Evolutionary conservation across 2,797 vertebrate species (phyloP), one percentile per base, ranked within the genome.

Genomic region (Champsocephalus gunnari): DNA sequence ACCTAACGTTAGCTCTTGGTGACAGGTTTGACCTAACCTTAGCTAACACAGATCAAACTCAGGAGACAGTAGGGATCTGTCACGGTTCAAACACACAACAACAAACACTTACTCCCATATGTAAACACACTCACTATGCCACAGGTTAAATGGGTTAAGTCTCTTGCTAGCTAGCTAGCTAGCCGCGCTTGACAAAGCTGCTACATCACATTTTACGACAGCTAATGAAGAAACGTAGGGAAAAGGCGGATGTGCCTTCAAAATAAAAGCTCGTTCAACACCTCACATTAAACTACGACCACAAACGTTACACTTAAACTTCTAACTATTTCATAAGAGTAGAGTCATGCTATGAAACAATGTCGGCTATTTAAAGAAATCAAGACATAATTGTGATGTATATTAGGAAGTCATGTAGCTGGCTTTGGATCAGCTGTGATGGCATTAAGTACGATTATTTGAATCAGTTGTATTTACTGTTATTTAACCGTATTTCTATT

Each of bases 111-210:
- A 50, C 41, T 67, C 44, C 59, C 65, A 61, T 14, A 65, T 80
- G 84, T 82, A 80, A 90, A 88, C 88, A 86, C 48, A 81, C 80
- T 87, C 78, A 83, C 77, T 66, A 73, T 87, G 74, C 75, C 79
- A 79, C 69, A 16, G 77, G 76, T 89, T 75, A 84, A 87, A 60
- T 71, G 77, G 84, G 81, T 86, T 84, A 76, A 77, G 65, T 74
- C 72, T 47, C 69, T 55, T n/a, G 74, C 81, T 85, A 87, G 75
- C 68, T 47, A 75, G 71, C 77, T 55, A 79, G 84, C 84, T 85
- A 79, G 71, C 86, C 28, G 69, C 72, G 88, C 62, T 79, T 67
- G 84, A 83, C 79, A 88, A 63, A 13, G 34, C 53, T 53, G 71
- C 75, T 43, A 53, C 71, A 80, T 71, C 65, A 53, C 57, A 62